Percentiles rank a stretch among this genome's conserved stretches.
These are phyloP conservation scores for Daphoenositta chrysoptera DNA, from an alignment of 2,113 vertebrate genomes.

Conservation along the genomic window DNA sequence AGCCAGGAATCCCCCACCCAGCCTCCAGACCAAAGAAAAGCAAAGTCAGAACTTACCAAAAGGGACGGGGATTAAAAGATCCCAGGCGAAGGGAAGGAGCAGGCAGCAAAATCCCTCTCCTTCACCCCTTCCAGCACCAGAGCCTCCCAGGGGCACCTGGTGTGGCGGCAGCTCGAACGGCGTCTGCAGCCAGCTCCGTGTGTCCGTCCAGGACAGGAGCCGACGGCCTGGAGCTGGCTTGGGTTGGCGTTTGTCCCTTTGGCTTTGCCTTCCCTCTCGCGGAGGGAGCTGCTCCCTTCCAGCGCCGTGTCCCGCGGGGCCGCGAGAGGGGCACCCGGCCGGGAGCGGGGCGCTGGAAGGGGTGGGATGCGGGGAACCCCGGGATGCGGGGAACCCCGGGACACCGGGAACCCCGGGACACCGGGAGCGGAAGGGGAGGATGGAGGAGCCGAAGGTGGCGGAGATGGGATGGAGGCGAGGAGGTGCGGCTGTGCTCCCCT, in stretches of 20 bases:
- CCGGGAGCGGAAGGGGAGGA: not conserved
- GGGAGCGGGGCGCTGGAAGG: not conserved
- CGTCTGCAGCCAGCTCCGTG: constrained; percentile 10
- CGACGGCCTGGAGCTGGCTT: not conserved
- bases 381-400: too few relatives aligned
- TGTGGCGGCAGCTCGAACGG: not conserved
- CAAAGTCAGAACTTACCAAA: constrained; percentile 53
- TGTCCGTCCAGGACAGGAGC: constrained; percentile 62
- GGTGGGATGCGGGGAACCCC: not conserved
- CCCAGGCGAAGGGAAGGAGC: not conserved
- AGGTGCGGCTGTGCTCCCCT: not conserved
- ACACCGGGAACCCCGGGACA: not conserved
- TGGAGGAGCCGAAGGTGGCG: not conserved
- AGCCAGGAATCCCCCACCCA: not conserved
- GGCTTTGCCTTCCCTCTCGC: constrained; percentile 1
- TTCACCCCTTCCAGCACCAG: constrained; percentile 20
- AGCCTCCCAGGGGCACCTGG: constrained; percentile 55
- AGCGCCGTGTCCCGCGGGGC: not conserved
- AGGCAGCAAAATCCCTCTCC: not conserved
- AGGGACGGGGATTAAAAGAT: not conserved
- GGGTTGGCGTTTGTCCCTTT: constrained; percentile 1
- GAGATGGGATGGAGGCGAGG: not conserved
- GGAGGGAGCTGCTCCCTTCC: not conserved
- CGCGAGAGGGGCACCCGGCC: not conserved
- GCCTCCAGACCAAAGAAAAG: not conserved